These are phyloP conservation scores for Ciconia maguari DNA, from an alignment of 2,113 vertebrate species.

Conservation along the genomic window DNA sequence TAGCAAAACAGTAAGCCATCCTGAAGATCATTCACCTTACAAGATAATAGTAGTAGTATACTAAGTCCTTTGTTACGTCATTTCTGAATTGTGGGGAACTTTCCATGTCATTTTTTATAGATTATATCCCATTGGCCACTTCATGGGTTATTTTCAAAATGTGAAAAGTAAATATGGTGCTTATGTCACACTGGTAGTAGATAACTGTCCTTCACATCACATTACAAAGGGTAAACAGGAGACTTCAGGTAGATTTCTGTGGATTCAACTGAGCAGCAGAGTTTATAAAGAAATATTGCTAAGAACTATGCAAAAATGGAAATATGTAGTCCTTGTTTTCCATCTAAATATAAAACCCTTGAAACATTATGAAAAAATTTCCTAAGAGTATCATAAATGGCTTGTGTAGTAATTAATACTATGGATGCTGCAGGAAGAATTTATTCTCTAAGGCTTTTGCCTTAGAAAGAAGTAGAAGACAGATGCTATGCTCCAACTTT, in stretches of 20 bases:
- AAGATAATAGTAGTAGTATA: neutral
- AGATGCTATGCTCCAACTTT: neutral
- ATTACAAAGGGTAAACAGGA: neutral
- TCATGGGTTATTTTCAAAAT: neutral
- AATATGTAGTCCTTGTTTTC: neutral
- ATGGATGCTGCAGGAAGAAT: neutral
- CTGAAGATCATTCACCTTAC: neutral
- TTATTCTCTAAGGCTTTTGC: neutral
- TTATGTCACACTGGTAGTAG: neutral
- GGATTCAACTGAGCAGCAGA: neutral
- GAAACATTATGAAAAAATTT: neutral
- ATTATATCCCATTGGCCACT: neutral
- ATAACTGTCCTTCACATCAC: neutral
- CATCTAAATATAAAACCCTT: neutral
- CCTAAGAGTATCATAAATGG: neutral
- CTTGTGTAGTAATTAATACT: neutral
- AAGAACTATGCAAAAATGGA: neutral
- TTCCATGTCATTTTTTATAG: neutral
- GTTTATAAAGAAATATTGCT: neutral
- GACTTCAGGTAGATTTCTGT: neutral
- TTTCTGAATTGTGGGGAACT: neutral
- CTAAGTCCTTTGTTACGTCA: neutral
- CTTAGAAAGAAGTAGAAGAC: neutral
- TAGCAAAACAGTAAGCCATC: neutral
- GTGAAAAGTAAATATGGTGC: neutral